Evolutionary conservation across 2,797 vertebrate species (phyloP), one percentile per base, ranked within the genome.

Genomic region (Periophthalmus magnuspinnatus): DNA sequence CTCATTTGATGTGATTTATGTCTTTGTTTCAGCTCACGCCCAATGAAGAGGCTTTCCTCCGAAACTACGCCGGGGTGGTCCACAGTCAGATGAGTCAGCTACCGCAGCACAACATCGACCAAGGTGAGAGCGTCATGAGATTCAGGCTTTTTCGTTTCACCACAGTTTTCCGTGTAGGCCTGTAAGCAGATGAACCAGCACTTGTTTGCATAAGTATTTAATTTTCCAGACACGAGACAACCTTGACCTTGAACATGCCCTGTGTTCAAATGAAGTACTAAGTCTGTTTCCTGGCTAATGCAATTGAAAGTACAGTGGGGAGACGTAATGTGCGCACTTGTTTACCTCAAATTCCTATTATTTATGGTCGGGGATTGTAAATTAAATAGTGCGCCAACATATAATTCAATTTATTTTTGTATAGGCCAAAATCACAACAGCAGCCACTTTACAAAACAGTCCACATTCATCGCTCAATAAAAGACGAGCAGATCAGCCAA

Each of bases 21-120:
- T 56, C 75, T 69, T 80, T 71, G 62, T 54, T 50, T 0, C 92
- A 99, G 97, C 95, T 99, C 79, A 99, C 97, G 5, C 95, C 95
- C 33, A 99, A 92, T 16, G 97, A 99, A 92, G 97, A 99, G 85
- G 97, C 97, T 65, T 99, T 99, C 91, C 94, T 99, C 83, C 95
- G 96, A 75, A 97, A 94, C 2, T 99, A 99, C 0, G 96, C 97
- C 0, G 97, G 97, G 56, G 96, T 99, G 86, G 97, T 97, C 85
- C 97, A 94, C 92, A 98, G 95, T 93, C 97, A 99, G 92, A 97
- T 99, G 89, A 99, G 97, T 92, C 97, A 98, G 85, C 94, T 99
- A 74, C 97, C 97, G 33, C 97, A 97, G 92, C 97, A 99, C 93
- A 95, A 96, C 73, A 98, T 99, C 68, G 97, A 99, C 88, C 97